Percentiles rank a stretch among this genome's conserved stretches.
Conservation (phyloP, 2,888 invertebrate genomes). For the Sepiola atlantica region DNA sequence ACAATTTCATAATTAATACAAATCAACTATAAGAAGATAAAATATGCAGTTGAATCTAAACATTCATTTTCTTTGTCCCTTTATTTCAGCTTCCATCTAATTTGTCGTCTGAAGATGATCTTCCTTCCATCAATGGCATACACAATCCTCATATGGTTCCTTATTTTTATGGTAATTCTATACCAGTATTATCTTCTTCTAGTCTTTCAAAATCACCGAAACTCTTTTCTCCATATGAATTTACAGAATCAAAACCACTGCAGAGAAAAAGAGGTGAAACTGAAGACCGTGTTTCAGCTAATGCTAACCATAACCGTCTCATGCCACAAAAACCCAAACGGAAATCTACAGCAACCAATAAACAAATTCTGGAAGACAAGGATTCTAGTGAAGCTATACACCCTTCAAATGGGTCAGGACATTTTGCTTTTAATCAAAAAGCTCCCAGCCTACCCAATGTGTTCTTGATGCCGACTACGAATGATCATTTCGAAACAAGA, state of each 20-base stretch:
- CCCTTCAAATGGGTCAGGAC: neutral
- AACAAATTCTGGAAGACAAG: neutral
- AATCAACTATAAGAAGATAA: too few relatives aligned
- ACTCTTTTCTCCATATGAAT: neutral
- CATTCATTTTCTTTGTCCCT: neutral
- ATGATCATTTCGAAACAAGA: neutral
- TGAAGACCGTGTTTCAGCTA: neutral
- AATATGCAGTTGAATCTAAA: neutral
- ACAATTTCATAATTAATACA: too few relatives aligned
- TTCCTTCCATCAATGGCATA: neutral
- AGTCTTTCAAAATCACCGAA: neutral
- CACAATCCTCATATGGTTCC: neutral
- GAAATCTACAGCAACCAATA: neutral
- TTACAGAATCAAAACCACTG: neutral
- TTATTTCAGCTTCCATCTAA: neutral
- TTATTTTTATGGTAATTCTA: neutral
- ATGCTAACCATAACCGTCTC: neutral
- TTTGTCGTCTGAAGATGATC: neutral
- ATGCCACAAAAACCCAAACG: neutral
- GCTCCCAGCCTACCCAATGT: neutral
- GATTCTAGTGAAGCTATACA: neutral
- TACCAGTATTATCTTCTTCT: neutral
- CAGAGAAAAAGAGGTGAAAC: neutral
- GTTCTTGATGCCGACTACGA: neutral
- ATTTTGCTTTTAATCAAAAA: neutral